A percentile compares a stretch with the other conserved stretches of the same genome.
These are phyloP conservation scores for Tinea trinotella DNA, from an alignment of 2,888 invertebrate genomes.

Conservation along the genomic window DNA sequence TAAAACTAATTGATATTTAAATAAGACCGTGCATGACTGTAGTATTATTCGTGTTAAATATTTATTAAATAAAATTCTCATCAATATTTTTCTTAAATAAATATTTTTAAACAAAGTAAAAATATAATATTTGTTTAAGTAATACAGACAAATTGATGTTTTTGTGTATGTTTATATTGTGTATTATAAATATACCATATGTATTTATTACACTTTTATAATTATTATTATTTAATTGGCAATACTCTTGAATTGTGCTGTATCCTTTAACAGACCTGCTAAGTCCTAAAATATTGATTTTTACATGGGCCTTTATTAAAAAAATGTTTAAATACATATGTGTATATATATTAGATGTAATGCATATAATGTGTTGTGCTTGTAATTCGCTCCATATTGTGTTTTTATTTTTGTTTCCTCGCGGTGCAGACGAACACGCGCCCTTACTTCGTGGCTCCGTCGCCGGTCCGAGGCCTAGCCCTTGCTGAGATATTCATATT, in stretches of 20 bases:
- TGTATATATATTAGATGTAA: conserved; percentile 27
- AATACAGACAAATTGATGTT: neutral
- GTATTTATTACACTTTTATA: neutral
- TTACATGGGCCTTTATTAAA: neutral
- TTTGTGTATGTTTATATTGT: neutral
- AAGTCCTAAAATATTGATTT: neutral
- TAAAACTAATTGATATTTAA: neutral
- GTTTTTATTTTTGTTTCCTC: conserved; percentile 19
- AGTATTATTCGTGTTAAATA: conserved; percentile 11
- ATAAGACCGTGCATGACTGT: conserved; percentile 9
- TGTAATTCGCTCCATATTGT: conserved; percentile 24
- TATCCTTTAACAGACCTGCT: too few relatives aligned
- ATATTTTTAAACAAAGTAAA: neutral
- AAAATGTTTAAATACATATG: conserved; percentile 18
- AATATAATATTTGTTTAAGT: neutral
- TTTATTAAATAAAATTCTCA: neutral
- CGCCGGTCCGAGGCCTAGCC: conserved; percentile 18
- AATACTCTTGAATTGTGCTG: neutral
- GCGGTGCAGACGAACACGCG: conserved; percentile 53
- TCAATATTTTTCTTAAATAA: neutral
- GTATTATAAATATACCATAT: neutral
- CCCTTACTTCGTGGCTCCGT: conserved; percentile 44
- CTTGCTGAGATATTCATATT: conserved; percentile 20
- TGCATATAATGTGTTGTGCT: conserved; percentile 29
- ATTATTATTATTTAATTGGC: too few relatives aligned